These are phyloP conservation scores for Ptychochromis oligacanthus DNA, from an alignment of 2,113 vertebrate species.

Conservation along the genomic window DNA sequence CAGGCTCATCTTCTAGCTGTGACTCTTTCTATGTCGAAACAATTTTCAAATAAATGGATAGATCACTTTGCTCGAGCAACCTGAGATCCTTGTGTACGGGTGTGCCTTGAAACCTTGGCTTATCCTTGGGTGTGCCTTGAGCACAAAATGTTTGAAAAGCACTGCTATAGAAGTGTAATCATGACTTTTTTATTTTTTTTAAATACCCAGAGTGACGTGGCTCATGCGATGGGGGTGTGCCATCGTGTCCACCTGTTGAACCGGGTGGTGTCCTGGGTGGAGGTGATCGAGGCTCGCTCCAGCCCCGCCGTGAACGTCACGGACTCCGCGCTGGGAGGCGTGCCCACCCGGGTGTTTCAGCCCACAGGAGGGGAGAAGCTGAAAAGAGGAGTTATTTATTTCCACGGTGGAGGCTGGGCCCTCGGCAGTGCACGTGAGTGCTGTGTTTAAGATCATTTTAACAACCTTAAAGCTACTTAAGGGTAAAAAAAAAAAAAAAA, in stretches of 20 bases:
- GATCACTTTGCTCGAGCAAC: too few relatives aligned
- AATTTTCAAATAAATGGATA: too few relatives aligned
- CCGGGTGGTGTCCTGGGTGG: constrained; percentile 82
- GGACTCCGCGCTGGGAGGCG: constrained; percentile 85
- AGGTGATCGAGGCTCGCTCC: constrained; percentile 82
- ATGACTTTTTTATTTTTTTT: not conserved
- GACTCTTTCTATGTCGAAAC: too few relatives aligned
- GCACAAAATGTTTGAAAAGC: not conserved
- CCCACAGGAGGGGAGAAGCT: constrained; percentile 68
- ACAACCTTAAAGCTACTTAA: not conserved
- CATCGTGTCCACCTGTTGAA: constrained; percentile 86
- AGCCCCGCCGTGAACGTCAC: constrained; percentile 81
- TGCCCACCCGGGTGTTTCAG: constrained; percentile 88
- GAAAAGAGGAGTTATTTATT: constrained; percentile 87
- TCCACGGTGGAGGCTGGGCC: constrained; percentile 96
- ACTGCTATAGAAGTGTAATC: too few relatives aligned
- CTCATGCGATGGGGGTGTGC: constrained; percentile 86
- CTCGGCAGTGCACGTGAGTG: constrained; percentile 89
- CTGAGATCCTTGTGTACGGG: too few relatives aligned
- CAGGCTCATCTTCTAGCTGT: too few relatives aligned
- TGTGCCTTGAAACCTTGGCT: too few relatives aligned
- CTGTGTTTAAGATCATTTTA: accelerated
- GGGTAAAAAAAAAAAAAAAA: not conserved
- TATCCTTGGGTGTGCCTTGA: not conserved
- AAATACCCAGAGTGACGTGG: constrained; percentile 82